These are phyloP conservation scores for Trematocara nigrifrons DNA, from an alignment of 2,113 vertebrate genomes.

Conservation along the genomic window DNA sequence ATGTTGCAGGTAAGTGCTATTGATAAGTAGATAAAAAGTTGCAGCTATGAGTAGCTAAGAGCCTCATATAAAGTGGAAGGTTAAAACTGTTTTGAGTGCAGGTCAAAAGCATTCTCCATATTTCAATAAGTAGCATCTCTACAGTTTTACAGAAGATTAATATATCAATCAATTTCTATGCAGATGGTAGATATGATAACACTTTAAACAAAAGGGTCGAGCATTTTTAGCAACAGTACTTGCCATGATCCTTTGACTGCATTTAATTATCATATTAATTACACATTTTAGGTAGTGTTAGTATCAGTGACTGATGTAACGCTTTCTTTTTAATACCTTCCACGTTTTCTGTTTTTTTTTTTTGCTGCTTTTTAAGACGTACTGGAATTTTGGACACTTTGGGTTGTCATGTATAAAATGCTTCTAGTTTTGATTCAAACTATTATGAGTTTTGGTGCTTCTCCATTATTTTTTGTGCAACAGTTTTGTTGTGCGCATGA, in stretches of 20 bases:
- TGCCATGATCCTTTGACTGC: background rate
- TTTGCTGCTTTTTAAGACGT: background rate
- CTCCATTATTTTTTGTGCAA: background rate
- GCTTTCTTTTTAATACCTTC: background rate
- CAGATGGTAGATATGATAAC: background rate
- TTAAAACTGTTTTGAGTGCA: background rate
- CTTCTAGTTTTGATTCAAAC: background rate
- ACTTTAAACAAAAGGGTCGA: background rate
- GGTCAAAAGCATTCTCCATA: background rate
- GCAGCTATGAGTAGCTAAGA: background rate
- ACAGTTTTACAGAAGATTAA: background rate
- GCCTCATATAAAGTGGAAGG: background rate
- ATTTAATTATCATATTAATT: background rate
- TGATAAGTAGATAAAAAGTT: conserved; percentile 24
- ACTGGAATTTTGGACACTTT: background rate
- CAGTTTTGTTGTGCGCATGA: background rate
- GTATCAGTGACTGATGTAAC: background rate
- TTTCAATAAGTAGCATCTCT: background rate
- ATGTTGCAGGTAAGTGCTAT: conserved; percentile 57
- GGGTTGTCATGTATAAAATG: background rate
- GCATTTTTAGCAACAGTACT: background rate
- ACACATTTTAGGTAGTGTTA: background rate
- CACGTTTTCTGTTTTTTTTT: background rate
- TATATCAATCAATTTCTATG: background rate
- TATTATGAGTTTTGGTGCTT: background rate